Base-by-base conservation (phyloP, 2,113 vertebrate species). In the Sceloporus tristichus region DNA sequence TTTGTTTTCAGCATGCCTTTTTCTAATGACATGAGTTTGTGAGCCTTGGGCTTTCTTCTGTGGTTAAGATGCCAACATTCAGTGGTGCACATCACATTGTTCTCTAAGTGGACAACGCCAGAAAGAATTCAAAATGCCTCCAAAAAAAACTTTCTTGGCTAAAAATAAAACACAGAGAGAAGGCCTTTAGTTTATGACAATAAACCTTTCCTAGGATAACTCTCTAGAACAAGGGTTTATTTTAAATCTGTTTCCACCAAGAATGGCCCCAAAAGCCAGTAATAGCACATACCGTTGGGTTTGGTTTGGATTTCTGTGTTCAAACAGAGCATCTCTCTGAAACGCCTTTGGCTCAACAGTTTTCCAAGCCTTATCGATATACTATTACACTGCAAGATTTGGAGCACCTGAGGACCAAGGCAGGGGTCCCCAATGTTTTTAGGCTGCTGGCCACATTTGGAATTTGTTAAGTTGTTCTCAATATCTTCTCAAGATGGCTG, bases 1-100 rank as follows among this genome's bases (percentile, higher is more conserved):
- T 91, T 90, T 62, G 80, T 83, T 87, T 87, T 81, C 6, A 1
- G 68, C 56, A 0, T 3, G 0, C 25, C 92, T 90, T 75, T 90
- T 68, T 54, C 21, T 66, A 56, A 70, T 89, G 29, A 8, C 59
- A 75, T 48, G 3, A 79, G 80, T 91, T 88, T 87, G 1, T 62
- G 48, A 29, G 84, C 83, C 71, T 84, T 21, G 42, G 14, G 85
- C 79, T 89, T 95, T 92, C 38, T 40, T 89, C 74, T 92, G 71
- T 19, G 53, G 56, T 85, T 79, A 85, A 86, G 62, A 82, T 77
- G 78, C 73, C 91, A 92, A 87, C 93, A 91, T 0, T 18, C 40
- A 79, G 18, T 40, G 1, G 25, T 84, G 84, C 40, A 89, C 87
- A 84, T 90, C 85, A 76, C 68, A 76, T 84, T 93, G 88, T 91